Evolutionary conservation across 2,888 invertebrate genomes (phyloP).

Genomic region (Scaptodrosophila latifasciaeformis): DNA sequence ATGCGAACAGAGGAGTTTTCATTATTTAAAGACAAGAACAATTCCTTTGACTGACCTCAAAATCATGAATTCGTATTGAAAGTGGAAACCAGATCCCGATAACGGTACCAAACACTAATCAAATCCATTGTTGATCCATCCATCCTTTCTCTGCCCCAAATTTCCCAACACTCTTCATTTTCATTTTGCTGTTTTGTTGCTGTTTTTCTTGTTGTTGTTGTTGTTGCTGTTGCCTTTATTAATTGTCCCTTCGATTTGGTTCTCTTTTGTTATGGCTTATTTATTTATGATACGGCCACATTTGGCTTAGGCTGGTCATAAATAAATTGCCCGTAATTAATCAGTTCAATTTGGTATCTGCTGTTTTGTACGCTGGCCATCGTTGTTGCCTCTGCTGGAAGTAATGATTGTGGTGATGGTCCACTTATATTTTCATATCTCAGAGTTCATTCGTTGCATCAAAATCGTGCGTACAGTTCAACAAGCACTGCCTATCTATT

Average conservation of each 20-base stretch:
- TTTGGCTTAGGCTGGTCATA: conserved; percentile 25
- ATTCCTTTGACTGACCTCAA: too few relatives aligned
- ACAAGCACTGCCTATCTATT: conserved; percentile 40
- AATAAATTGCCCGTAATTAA: conserved; percentile 63
- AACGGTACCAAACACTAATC: neutral
- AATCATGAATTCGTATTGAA: too few relatives aligned
- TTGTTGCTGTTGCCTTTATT: conserved; percentile 14
- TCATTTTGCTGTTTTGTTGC: too few relatives aligned
- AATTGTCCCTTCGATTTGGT: conserved; percentile 26
- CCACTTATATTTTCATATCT: too few relatives aligned
- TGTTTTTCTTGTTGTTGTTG: too few relatives aligned
- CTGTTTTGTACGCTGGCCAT: conserved; percentile 3
- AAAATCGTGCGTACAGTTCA: conserved; percentile 27
- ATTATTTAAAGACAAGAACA: too few relatives aligned
- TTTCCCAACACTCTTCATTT: too few relatives aligned
- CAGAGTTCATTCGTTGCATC: conserved; percentile 32
- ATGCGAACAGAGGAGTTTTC: too few relatives aligned
- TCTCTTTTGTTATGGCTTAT: conserved; percentile 32
- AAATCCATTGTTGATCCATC: conserved; percentile 21
- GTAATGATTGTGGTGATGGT: too few relatives aligned
- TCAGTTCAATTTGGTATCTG: conserved; percentile 34
- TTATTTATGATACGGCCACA: conserved; percentile 5
- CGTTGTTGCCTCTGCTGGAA: too few relatives aligned
- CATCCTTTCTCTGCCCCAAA: conserved; percentile 21
- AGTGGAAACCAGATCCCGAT: too few relatives aligned